Evolutionary conservation across 2,113 vertebrate species (phyloP).

Genomic region (Narcine bancroftii): DNA sequence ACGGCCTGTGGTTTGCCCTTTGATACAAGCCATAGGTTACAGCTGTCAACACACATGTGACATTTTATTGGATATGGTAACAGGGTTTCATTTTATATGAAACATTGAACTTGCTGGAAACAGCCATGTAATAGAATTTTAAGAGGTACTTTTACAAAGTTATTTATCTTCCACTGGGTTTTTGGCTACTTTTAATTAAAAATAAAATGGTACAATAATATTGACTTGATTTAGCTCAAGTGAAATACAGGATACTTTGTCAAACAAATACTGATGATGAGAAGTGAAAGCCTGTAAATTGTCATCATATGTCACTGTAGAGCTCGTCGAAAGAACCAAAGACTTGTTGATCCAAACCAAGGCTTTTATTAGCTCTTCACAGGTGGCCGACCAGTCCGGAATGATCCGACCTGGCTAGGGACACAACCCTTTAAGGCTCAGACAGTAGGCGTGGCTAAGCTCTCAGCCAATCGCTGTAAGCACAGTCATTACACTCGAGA

Average conservation of each 20-base stretch:
- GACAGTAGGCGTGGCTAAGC: too few species aligned
- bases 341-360: too few species aligned
- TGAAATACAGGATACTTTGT: neutral
- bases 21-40: constrained; percentile 30
- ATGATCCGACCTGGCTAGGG: too few species aligned
- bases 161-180: neutral
- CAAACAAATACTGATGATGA: neutral
- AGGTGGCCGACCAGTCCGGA: too few species aligned
- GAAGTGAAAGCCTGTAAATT: neutral
- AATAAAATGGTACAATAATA: neutral
- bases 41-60: constrained; percentile 19
- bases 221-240: neutral
- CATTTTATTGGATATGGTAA: constrained; percentile 26
- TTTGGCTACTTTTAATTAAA: neutral
- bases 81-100: neutral
- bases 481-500: too few species aligned
- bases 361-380: too few species aligned
- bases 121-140: neutral
- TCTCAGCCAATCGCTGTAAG: too few species aligned
- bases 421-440: too few species aligned
- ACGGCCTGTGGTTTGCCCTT: neutral
- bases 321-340: too few species aligned
- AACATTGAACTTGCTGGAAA: neutral
- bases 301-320: neutral
- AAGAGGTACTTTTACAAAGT: neutral